Base-by-base conservation (phyloP, 2,888 invertebrate genomes). In the Temnothorax unifasciatus region DNA sequence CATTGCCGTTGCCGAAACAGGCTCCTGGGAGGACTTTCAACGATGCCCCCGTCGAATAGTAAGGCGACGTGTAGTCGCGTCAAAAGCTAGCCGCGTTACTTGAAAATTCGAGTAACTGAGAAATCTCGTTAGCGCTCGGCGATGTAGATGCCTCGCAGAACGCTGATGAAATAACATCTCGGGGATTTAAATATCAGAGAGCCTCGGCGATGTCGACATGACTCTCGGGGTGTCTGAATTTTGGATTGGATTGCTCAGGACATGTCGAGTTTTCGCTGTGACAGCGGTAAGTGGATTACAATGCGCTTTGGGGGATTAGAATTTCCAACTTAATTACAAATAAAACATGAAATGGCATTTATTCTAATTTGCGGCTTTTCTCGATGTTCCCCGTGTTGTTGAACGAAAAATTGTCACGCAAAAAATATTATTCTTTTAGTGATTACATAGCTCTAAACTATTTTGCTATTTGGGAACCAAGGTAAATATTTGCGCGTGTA, bases 61-160 rank as follows among this genome's bases (percentile, higher is more conserved):
- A 38, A 83, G 47, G 66, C 25, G 44, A 41, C 29, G 57, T 84
- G 47, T 57, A 50, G n/a, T 44, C 77, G 29, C 68, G 79, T 66
- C 82, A 77, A 83, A 90, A 81, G 84, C 59, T 38, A 79, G 68
- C 83, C 74, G 75, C 77, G 84, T 85, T 89, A 82, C 85, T 77
- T 69, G 81, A 75, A 64, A 85, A 86, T 84, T 89, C 77, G 68
- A 66, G 74, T 61, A 59, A 47, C 54, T 61, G 21, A 57, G 61
- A 74, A 88, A 86, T 86, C 86, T 85, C 66, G 88, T 88, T 69
- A 85, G 52, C 69, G 13, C 69, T 81, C 69, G n/a, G 47, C 54
- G 29, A 73, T 61, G 81, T 52, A 21, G 38, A 50, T 47, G 68
- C 25, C 44, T 47, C 38, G 59, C 54, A n/a, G 52, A 64, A 74